Conservation (phyloP, 2,888 invertebrate species). For the Dasypolia templi region DNA sequence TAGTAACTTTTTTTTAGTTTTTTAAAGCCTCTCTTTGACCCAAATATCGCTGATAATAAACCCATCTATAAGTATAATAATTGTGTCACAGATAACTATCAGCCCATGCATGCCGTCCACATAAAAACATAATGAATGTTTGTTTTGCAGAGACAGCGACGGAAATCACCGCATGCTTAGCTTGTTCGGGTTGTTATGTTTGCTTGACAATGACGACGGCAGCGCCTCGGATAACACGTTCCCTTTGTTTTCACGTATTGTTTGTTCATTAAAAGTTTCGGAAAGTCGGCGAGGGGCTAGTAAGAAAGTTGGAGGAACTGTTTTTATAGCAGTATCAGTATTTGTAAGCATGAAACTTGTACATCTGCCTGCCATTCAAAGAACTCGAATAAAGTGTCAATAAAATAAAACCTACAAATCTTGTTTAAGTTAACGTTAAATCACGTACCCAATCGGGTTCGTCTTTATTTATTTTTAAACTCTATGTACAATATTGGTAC, state of each 20-base stretch:
- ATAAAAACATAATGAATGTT: constrained; percentile 75
- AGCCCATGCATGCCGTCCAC: constrained; percentile 66
- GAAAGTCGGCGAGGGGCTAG: constrained; percentile 6
- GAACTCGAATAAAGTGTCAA: no score
- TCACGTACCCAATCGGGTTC: no score
- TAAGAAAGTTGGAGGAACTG: no score
- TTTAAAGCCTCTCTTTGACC: neutral
- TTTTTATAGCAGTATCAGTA: no score
- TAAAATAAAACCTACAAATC: no score
- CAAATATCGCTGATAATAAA: no score
- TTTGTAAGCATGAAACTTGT: no score
- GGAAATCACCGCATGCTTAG: constrained; percentile 89
- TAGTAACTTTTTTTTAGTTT: neutral
- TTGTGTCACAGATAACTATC: constrained; percentile 43
- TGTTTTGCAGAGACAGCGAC: constrained; percentile 87
- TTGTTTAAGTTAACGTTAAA: no score
- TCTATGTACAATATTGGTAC: no score
- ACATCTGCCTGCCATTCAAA: no score
- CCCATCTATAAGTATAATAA: neutral
- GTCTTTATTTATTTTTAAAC: no score
- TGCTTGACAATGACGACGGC: constrained; percentile 62
- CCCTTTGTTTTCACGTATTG: constrained; percentile 17
- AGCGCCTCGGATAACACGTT: constrained; percentile 32
- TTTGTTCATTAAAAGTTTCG: constrained; percentile 27
- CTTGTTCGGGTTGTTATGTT: constrained; percentile 73